Conservation (phyloP, 2,888 invertebrate genomes). For the Erebia palarica region DNA sequence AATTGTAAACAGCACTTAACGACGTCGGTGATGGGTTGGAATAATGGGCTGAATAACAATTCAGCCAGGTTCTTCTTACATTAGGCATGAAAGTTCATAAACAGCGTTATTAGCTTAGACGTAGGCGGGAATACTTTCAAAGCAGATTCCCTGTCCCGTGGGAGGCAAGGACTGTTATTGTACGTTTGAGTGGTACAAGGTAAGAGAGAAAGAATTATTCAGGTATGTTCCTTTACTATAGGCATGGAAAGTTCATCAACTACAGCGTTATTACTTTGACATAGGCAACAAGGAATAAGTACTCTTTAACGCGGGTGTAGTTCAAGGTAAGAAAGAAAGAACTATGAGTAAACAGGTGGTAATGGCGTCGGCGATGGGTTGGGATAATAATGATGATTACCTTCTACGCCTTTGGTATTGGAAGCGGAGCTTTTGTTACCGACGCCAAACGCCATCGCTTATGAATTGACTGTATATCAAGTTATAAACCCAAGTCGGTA, state of each 20-base stretch:
- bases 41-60: too few species aligned
- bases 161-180: constrained; percentile 35
- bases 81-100: constrained; percentile 40
- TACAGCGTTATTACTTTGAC: constrained; percentile 49
- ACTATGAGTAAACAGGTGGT: too few species aligned
- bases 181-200: constrained; percentile 27
- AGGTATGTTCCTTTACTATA: too few species aligned
- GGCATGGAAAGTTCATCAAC: constrained; percentile 34
- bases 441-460: constrained; percentile 8
- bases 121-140: constrained; percentile 44
- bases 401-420: too few species aligned
- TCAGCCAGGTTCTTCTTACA: too few species aligned
- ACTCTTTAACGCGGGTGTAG: not conserved
- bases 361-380: too few species aligned
- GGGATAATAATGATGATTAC: too few species aligned
- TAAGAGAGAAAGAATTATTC: constrained; percentile 14
- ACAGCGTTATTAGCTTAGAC: constrained; percentile 49
- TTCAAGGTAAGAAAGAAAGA: too few species aligned
- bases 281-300: constrained; percentile 40
- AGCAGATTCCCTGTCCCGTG: constrained; percentile 24
- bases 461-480: constrained; percentile 1
- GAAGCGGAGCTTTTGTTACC: too few species aligned
- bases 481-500: constrained; percentile 16
- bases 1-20: too few species aligned
- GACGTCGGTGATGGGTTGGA: too few species aligned